phyloP scores from a whole-genome alignment of 1,140 invertebrate species.

The Danaus melanippus region DNA sequence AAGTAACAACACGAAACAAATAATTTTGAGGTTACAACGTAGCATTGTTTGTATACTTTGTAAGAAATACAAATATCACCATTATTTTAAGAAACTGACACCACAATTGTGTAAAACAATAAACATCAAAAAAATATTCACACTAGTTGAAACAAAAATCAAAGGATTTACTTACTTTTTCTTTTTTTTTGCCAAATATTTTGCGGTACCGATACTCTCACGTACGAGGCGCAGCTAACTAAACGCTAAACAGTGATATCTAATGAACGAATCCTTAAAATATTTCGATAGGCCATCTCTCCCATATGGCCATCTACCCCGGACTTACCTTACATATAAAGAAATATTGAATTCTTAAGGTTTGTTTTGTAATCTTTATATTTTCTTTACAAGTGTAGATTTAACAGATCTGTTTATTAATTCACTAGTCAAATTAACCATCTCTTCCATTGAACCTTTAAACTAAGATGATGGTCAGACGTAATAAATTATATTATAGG shows the following conservation, averaged over 20 bases:
- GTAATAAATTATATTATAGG: no score
- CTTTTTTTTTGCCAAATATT: slow-evolving; percentile 13
- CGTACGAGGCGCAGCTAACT: slow-evolving; percentile 7
- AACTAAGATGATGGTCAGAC: no score
- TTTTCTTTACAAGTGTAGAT: no score
- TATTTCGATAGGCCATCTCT: slow-evolving; percentile 11
- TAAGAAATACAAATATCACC: slow-evolving; percentile 18
- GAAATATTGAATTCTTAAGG: no score
- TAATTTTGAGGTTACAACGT: slow-evolving; percentile 17
- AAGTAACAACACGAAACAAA: slow-evolving; percentile 16
- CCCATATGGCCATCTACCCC: slow-evolving; percentile 15
- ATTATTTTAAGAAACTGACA: slow-evolving; percentile 20
- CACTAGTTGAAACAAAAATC: slow-evolving; percentile 16
- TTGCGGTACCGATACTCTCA: slow-evolving; percentile 6
- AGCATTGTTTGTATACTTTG: slow-evolving; percentile 14
- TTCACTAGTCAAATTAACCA: no score
- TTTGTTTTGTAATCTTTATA: no score
- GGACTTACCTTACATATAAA: slow-evolving; percentile 4
- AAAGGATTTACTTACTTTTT: slow-evolving; percentile 2
- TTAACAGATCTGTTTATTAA: no score
- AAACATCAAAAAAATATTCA: slow-evolving; percentile 14
- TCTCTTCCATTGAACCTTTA: no score
- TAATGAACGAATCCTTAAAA: slow-evolving; percentile 10
- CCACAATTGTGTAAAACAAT: slow-evolving; percentile 14
- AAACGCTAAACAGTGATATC: slow-evolving; percentile 7